A percentile compares a stretch with the other conserved stretches of the same genome.
Conservation (phyloP, 2,113 vertebrate species). For the Myrmecophaga tridactyla region DNA sequence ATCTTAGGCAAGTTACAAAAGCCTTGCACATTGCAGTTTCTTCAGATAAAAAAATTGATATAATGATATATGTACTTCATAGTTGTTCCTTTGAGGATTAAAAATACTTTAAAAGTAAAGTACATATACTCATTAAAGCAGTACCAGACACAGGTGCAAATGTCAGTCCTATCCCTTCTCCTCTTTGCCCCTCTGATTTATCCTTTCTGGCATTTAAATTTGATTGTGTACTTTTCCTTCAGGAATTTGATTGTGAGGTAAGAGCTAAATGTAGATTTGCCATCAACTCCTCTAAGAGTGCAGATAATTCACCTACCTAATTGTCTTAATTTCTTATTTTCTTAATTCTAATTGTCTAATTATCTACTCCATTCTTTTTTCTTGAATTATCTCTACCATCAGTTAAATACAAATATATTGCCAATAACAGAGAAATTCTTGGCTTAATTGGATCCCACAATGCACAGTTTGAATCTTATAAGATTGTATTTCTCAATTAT, state of each 20-base stretch:
- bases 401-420: conserved; percentile 31
- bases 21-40: not conserved
- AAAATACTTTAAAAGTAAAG: not conserved
- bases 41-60: not conserved
- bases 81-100: conserved; percentile 11
- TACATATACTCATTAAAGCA: not conserved
- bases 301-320: conserved; percentile 22
- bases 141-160: not conserved
- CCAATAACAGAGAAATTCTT: conserved; percentile 51
- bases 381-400: not conserved
- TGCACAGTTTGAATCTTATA: conserved; percentile 38
- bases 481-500: conserved; percentile 62
- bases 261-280: not conserved
- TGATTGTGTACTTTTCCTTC: not conserved
- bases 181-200: not conserved
- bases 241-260: not conserved
- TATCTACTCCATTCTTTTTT: not conserved
- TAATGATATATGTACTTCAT: not conserved
- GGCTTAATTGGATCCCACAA: conserved; percentile 58
- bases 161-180: not conserved
- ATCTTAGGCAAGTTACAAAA: conserved; percentile 8
- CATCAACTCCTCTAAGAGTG: not conserved
- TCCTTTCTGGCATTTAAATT: conserved; percentile 15
- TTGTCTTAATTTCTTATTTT: not conserved
- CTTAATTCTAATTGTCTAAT: not conserved